Conservation (phyloP, 2,113 vertebrate genomes). For the Hemiprocne comata region DNA sequence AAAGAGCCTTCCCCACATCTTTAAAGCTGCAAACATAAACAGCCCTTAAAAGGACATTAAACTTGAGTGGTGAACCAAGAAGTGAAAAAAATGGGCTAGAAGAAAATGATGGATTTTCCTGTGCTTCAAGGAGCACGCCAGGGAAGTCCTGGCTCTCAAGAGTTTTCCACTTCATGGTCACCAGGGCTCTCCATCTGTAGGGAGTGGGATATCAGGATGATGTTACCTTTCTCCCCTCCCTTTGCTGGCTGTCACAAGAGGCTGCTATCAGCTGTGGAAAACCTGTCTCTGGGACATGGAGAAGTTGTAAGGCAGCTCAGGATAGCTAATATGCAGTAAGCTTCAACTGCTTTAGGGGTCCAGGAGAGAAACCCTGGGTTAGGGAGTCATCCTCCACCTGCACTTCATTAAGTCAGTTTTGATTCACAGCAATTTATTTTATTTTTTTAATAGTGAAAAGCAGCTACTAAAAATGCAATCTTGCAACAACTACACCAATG, state of each 20-base stretch:
- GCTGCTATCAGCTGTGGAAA: neutral
- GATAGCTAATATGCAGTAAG: neutral
- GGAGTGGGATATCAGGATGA: neutral
- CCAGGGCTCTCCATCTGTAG: neutral
- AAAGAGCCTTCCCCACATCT: neutral
- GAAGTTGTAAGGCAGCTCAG: neutral
- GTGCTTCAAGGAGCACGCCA: neutral
- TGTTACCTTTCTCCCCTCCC: neutral
- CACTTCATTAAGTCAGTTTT: neutral
- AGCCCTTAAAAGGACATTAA: neutral
- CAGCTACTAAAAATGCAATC: neutral
- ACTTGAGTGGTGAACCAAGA: neutral
- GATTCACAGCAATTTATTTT: neutral
- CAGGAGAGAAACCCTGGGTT: neutral
- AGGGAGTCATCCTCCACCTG: neutral
- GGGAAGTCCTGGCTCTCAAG: neutral
- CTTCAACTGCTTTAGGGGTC: neutral
- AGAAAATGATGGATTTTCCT: neutral
- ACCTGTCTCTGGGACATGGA: fast-evolving
- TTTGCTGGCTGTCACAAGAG: neutral
- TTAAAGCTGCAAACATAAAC: neutral
- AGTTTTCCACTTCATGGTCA: neutral
- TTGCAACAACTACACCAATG: neutral
- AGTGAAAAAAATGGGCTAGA: neutral
- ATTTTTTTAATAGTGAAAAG: neutral